phyloP scores from a whole-genome alignment of 2,888 invertebrate genomes.

The Stenurella melanura region DNA sequence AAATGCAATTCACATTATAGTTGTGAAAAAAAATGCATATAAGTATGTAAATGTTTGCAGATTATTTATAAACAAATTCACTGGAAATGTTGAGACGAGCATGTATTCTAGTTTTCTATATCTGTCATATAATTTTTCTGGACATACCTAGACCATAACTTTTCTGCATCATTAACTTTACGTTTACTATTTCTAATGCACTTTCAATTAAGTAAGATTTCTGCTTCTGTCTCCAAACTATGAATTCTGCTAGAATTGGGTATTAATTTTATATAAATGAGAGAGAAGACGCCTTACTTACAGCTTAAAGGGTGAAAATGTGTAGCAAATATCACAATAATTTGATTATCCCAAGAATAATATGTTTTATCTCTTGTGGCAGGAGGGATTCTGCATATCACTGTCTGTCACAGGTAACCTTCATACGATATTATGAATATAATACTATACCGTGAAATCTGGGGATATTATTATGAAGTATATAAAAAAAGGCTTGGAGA shows the following conservation, averaged over 20 bases:
- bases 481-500: background rate
- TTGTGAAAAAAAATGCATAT: no score
- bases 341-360: background rate
- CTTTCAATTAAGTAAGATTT: background rate
- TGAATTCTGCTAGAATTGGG: background rate
- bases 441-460: background rate
- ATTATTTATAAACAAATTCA: no score
- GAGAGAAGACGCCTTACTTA: background rate
- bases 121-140: no score
- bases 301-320: background rate
- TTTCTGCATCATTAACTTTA: no score
- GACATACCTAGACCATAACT: no score
- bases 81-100: no score
- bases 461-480: background rate
- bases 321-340: background rate
- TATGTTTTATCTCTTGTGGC: background rate
- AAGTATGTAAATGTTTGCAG: no score
- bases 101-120: no score
- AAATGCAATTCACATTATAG: no score
- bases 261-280: background rate
- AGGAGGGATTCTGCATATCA: background rate
- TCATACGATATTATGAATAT: background rate
- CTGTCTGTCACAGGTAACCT: conserved; percentile 3
- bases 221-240: background rate
- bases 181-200: no score